phyloP scores from a whole-genome alignment of 2,797 vertebrate species.

The Dallia pectoralis region DNA sequence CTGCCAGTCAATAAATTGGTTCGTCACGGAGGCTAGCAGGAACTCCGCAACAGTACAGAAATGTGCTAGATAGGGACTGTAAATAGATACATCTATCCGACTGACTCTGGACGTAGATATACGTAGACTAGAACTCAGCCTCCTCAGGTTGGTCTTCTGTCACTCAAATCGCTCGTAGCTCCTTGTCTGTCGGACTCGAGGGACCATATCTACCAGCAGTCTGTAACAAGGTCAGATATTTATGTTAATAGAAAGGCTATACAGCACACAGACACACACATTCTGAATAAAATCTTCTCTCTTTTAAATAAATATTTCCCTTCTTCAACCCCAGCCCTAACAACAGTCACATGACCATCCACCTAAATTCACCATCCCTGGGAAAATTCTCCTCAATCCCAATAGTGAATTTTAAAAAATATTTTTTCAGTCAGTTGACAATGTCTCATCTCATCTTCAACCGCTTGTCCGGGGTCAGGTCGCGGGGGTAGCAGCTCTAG shows the following conservation, averaged over 20 bases:
- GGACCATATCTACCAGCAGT: constrained; percentile 90
- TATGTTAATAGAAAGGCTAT: background rate
- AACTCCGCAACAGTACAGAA: background rate
- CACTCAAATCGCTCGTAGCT: constrained; percentile 97
- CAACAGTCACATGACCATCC: too few relatives aligned
- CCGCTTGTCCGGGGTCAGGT: too few relatives aligned
- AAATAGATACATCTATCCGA: background rate
- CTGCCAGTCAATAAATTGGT: constrained; percentile 21
- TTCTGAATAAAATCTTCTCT: background rate
- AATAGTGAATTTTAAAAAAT: too few relatives aligned
- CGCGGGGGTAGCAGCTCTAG: too few relatives aligned
- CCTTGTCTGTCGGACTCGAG: constrained; percentile 87
- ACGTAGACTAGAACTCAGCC: constrained; percentile 1
- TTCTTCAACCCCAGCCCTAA: too few relatives aligned
- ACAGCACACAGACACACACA: background rate
- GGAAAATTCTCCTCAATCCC: too few relatives aligned
- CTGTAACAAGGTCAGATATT: constrained; percentile 59
- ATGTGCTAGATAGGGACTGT: background rate
- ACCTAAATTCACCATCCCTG: too few relatives aligned
- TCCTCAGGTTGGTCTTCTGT: constrained; percentile 30
- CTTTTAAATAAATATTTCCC: too few relatives aligned
- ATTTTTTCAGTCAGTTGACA: too few relatives aligned
- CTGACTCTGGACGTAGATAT: background rate
- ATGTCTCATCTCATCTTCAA: too few relatives aligned
- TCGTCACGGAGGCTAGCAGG: constrained; percentile 16